phyloP scores from a whole-genome alignment of 2,113 vertebrate species.

The Trinectes maculatus region DNA sequence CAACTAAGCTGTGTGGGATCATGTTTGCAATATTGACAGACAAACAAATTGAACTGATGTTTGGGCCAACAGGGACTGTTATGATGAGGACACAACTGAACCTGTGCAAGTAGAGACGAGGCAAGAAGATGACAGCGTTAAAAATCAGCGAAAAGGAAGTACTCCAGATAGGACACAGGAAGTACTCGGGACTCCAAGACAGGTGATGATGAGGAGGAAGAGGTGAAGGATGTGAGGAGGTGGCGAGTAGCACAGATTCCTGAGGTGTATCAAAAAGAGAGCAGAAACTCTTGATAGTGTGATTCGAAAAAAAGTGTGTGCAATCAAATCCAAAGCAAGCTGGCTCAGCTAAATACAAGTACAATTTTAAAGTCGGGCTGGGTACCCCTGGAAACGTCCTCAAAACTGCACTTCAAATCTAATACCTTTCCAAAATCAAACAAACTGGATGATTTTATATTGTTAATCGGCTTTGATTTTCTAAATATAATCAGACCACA shows the following conservation, averaged over 20 bases:
- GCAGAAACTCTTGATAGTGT: constrained; percentile 57
- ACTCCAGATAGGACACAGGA: too few relatives aligned
- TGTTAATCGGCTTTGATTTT: neutral
- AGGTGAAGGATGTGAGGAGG: constrained; percentile 16
- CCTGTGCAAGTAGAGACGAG: constrained; percentile 24
- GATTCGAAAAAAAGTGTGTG: constrained; percentile 35
- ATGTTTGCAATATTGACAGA: neutral
- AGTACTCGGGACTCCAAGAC: too few relatives aligned
- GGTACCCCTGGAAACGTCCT: constrained; percentile 15
- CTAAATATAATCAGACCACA: constrained; percentile 22
- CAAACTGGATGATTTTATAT: constrained; percentile 7
- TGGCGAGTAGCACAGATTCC: constrained; percentile 75
- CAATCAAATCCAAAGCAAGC: constrained; percentile 62
- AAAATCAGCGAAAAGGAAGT: constrained; percentile 29
- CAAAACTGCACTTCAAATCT: constrained; percentile 31
- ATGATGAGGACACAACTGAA: constrained; percentile 10
- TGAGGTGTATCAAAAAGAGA: constrained; percentile 75
- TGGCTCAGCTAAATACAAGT: constrained; percentile 71
- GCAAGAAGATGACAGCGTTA: neutral
- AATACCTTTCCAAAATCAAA: constrained; percentile 25
- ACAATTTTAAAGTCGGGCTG: constrained; percentile 41
- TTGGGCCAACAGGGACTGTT: neutral
- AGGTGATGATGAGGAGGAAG: constrained; percentile 41
- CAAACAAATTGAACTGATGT: neutral
- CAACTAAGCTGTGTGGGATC: neutral